Percentiles rank a stretch among this genome's conserved stretches.
Evolutionary conservation across 2,888 invertebrate species (phyloP).

Genomic region (Polydrusus cervinus): DNA sequence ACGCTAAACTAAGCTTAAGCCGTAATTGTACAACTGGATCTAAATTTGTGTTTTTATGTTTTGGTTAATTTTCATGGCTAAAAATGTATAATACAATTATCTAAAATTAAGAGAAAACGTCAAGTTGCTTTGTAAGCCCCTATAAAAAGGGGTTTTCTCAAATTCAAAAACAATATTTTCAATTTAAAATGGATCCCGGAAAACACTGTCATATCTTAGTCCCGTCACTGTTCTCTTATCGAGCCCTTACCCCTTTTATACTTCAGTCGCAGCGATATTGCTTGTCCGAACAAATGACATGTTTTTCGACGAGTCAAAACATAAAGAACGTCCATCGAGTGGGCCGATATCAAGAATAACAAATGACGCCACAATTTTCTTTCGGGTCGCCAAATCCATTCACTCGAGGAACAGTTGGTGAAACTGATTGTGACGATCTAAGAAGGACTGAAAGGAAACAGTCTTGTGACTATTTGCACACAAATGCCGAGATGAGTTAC

Average conservation of each 20-base stretch:
- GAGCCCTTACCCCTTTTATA: slow-evolving; percentile 5
- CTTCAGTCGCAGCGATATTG: slow-evolving; percentile 8
- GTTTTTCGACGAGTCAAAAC: slow-evolving; percentile 19
- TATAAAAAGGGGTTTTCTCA: too few species aligned
- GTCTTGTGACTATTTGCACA: slow-evolving; percentile 5
- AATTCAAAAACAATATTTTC: too few species aligned
- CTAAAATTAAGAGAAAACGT: too few species aligned
- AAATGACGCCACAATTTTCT: slow-evolving; percentile 19
- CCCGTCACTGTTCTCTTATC: not conserved
- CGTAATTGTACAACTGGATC: too few species aligned
- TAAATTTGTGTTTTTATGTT: too few species aligned
- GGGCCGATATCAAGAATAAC: slow-evolving; percentile 29
- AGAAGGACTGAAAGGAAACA: not conserved
- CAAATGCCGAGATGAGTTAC: not conserved
- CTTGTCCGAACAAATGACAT: slow-evolving; percentile 18
- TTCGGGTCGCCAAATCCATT: slow-evolving; percentile 21
- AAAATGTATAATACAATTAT: too few species aligned
- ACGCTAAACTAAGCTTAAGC: too few species aligned
- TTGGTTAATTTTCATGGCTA: too few species aligned
- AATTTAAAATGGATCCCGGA: too few species aligned
- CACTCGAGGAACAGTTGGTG: slow-evolving; percentile 8
- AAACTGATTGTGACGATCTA: slow-evolving; percentile 3
- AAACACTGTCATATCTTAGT: too few species aligned
- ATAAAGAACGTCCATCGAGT: slow-evolving; percentile 19
- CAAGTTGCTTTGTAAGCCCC: too few species aligned